Percentiles rank a stretch among this genome's conserved stretches.
phyloP scores from a whole-genome alignment of 2,888 invertebrate species.

The Keiferia lycopersicella region DNA sequence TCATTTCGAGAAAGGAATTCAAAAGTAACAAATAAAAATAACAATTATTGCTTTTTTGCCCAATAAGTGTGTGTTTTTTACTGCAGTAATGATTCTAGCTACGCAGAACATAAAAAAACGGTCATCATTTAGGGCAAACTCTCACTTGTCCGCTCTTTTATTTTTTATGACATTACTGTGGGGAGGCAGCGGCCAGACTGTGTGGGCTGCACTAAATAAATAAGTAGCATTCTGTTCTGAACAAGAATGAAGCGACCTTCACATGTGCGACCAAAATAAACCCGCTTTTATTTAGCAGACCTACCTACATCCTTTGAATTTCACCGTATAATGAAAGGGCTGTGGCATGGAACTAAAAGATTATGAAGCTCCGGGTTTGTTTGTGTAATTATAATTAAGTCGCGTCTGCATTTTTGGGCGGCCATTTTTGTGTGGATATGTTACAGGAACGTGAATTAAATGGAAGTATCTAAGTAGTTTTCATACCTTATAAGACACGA shows the following conservation, averaged over 20 bases:
- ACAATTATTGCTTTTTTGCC: too few relatives aligned
- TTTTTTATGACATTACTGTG: constrained; percentile 43
- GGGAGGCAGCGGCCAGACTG: constrained; percentile 38
- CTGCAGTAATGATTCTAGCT: too few relatives aligned
- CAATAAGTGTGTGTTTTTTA: too few relatives aligned
- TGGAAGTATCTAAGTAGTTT: too few relatives aligned
- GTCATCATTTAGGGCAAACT: neutral
- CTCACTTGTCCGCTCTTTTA: constrained; percentile 27
- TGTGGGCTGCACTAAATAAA: constrained; percentile 62
- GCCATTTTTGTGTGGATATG: neutral
- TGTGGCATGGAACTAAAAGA: constrained; percentile 32
- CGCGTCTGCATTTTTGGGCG: neutral
- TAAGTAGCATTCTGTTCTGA: constrained; percentile 58
- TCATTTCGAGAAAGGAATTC: too few relatives aligned
- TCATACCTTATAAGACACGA: too few relatives aligned
- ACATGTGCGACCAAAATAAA: constrained; percentile 71
- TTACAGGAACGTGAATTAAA: neutral
- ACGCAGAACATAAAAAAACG: neutral
- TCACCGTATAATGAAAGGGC: constrained; percentile 45
- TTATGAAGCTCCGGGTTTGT: constrained; percentile 3
- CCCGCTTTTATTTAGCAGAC: constrained; percentile 39
- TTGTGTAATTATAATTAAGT: constrained; percentile 16
- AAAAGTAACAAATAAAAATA: too few relatives aligned
- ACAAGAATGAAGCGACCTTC: constrained; percentile 58
- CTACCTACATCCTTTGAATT: constrained; percentile 42